Conservation (phyloP, 1,140 invertebrate species). For the Lethocerus indicus region DNA sequence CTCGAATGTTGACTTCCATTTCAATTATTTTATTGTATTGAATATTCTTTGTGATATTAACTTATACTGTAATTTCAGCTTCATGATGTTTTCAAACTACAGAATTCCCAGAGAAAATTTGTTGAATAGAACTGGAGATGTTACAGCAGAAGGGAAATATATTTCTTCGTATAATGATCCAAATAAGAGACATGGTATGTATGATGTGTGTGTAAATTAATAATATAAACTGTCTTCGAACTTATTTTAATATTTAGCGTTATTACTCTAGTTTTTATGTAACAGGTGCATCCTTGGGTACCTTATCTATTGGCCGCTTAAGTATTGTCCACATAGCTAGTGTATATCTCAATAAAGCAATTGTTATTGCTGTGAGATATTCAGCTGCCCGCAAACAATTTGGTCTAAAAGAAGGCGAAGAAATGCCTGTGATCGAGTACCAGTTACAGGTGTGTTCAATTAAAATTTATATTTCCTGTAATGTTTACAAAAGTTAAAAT, state of each 20-base stretch:
- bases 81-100: slow-evolving; percentile 75
- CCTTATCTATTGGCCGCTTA: slow-evolving; percentile 61
- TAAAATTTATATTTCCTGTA: slow-evolving; percentile 2
- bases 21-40: too few species aligned
- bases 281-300: slow-evolving; percentile 57
- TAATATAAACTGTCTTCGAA: not conserved
- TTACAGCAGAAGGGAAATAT: slow-evolving; percentile 69
- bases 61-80: slow-evolving; percentile 39
- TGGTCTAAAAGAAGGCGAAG: slow-evolving; percentile 44
- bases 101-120: slow-evolving; percentile 62
- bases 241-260: not conserved
- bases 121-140: slow-evolving; percentile 74
- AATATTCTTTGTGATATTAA: too few species aligned
- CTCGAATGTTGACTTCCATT: too few species aligned
- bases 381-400: slow-evolving; percentile 76
- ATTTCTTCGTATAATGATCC: slow-evolving; percentile 48
- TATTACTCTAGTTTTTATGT: slow-evolving; percentile 8
- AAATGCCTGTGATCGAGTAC: slow-evolving; percentile 81
- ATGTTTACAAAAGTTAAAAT: not conserved
- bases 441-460: slow-evolving; percentile 50
- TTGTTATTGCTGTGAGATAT: slow-evolving; percentile 79
- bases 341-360: slow-evolving; percentile 45
- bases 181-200: slow-evolving; percentile 37
- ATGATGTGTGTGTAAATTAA: not conserved
- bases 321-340: slow-evolving; percentile 53